Evolutionary conservation across 2,888 invertebrate species (phyloP), one percentile per base, ranked within the genome.

Genomic region (Agrotis ipsilon): DNA sequence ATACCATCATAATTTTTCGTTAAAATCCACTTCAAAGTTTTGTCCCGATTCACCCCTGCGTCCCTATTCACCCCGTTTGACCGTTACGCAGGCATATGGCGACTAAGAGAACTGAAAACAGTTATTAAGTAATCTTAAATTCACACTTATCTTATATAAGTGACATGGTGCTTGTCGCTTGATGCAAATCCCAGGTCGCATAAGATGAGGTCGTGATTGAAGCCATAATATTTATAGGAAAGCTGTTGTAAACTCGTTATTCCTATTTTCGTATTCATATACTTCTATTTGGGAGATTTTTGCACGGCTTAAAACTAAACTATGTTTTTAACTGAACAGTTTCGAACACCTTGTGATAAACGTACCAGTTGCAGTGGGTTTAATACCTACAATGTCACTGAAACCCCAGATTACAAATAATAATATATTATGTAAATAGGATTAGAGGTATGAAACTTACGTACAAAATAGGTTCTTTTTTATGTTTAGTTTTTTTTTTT

Each of bases 241-340:
- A 32, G 32, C 32, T 32, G 32, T 32, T 7, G 32, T 32, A 27
- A 27, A 32, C 32, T 4, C 32, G 32, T 7, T 32, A 32, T 32
- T 32, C 32, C 7, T 71, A 78, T 75, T 71, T 71, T 65, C 43
- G 51, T 39, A 65, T 39, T 58, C 18, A 49, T 39, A 39, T 11
- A 39, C 39, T 39, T 11, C 48, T 60, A 61, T 43, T 39, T 39
- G 4, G 39, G 6, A 13, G n/a, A 13, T 51, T 60, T 55, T 11
- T 27, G n/a, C 6, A 54, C 16, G 18, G 46, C 54, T 21, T 57
- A 18, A 51, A 57, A 32, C 3, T 58, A 4, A 3, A 45, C 48
- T 48, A 13, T n/a, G 19, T 51, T 68, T 48, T 14, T 19, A 24
- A 49, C 27, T 58, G 59, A 6, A 55, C 9, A 2, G 18, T 32